Evolutionary conservation across 2,888 invertebrate genomes (phyloP), one percentile per base, ranked within the genome.

Genomic region (Micoletzkya japonica): DNA sequence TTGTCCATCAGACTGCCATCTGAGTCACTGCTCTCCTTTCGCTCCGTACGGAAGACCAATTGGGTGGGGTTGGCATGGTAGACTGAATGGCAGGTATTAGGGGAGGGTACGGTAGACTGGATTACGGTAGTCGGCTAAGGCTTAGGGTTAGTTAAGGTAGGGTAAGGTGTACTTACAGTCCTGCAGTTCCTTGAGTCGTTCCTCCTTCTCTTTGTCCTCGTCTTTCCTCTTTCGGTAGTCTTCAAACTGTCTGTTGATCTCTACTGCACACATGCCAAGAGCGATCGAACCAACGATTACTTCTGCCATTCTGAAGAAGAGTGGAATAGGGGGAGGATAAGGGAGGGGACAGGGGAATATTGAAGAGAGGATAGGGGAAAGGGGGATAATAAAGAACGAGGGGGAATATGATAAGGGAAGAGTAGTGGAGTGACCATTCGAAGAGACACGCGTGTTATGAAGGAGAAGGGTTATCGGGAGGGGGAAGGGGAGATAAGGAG

Each of bases 271-370:
- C 4, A 36, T 26, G 20, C 63, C 63, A n/a, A 64, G 34, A 10
- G 63, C 63, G n/a, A 64, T 20, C n/a, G 63, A 64, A 24, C 63
- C 63, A 52, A 39, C 39, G 52, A 64, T 64, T 32, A 64, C 10
- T 52, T 64, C 63, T 4, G 63, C 63, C 63, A 64, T 64, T 14
- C 14, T 44, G 20, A 44, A 44, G 10, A 20, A 44, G 44, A 20
- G 20, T 44, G 20, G 44, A 44, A 20, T 44, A 44, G 44, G 10
- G 10, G 44, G 44, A 44, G 44, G 44, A 44, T 10, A 44, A 44
- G 20, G 44, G 44, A 44, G 44, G 44, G 10, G 10, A 44, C 10
- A 14, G 20, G 10, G 44, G 44, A 44, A 10, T 44, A 37, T 57
- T 57, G 57, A 24, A 50, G 50, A 50, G 50, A 50, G 52, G n/a